Base-by-base conservation (phyloP, 1,140 invertebrate genomes). In the Physella acuta region DNA sequence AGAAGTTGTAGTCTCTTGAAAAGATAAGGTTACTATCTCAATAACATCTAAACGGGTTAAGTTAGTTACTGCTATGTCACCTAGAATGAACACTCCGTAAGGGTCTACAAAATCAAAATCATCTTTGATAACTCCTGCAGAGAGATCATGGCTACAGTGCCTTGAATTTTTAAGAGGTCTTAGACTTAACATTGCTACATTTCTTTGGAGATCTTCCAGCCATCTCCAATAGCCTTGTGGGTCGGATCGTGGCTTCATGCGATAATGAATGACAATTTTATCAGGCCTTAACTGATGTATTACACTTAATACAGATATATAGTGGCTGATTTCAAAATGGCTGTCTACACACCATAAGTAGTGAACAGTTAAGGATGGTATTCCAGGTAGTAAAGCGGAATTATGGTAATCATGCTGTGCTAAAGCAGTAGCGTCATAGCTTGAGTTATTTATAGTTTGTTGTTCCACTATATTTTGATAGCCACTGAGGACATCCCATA, bases 191-290 rank as follows among this genome's bases (percentile, higher is more conserved):
- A 68, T 59, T 1, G 33, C 36, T 28, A 68, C 56, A 68, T 44
- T 52, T 8, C 66, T 58, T 44, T 68, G 55, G 2, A 68, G 39
- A 51, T 68, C 66, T 30, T 68, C 55, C 26, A 68, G 26, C 66
- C 66, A 68, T 59, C 56, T 37, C 66, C 66, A 68, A 39, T 68
- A 68, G 36, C 66, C 66, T 20, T 60, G 34, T 8, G 66, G 56
- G 30, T 68, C 66, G 44, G 55, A n/a, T 33, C 66, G 30, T 59
- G 66, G 66, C 52, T 30, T 24, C 24, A n/a, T 34, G 37, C 36
- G 11, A 60, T 68, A 68, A 30, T 68, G 66, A 49, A 68, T 59
- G 33, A 68, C 39, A n/a, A 68, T 59, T 44, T 60, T 37, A 51
- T 68, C 66, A 3, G 66, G 66, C 34, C 28, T 49, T 30, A 64